These are phyloP conservation scores for Sebastiscus albofasciatus DNA, from an alignment of 2,797 vertebrate species.

Conservation along the genomic window DNA sequence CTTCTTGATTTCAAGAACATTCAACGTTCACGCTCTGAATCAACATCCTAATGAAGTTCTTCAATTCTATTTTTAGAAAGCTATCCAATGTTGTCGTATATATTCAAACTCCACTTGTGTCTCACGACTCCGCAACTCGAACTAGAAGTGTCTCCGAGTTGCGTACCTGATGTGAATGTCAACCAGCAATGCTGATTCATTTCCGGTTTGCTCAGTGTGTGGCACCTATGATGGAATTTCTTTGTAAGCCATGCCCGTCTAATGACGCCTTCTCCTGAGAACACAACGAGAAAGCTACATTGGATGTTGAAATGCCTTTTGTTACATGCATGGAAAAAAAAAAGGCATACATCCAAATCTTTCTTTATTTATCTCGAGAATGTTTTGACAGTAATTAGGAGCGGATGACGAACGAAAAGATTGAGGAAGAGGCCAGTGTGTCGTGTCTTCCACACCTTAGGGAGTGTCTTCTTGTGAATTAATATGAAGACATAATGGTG, in stretches of 20 bases:
- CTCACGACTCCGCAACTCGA: not conserved
- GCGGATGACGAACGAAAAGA: not conserved
- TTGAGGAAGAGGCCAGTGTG: not conserved
- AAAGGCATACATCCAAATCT: not conserved
- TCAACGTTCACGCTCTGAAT: not conserved
- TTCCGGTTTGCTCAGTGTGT: not conserved
- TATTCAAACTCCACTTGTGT: not conserved
- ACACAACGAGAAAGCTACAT: not conserved
- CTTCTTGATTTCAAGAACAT: not conserved
- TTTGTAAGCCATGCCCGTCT: not conserved
- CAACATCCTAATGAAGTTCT: not conserved
- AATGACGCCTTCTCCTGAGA: not conserved
- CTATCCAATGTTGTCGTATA: not conserved
- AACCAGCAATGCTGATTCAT: not conserved
- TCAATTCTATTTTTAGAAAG: not conserved
- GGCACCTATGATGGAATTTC: not conserved
- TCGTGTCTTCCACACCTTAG: not conserved
- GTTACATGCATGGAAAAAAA: not conserved
- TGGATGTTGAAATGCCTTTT: not conserved
- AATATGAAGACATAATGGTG: constrained; percentile 12
- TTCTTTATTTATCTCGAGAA: not conserved
- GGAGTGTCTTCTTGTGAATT: not conserved
- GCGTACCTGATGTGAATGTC: not conserved
- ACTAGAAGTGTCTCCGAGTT: not conserved
- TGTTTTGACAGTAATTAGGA: not conserved